Base-by-base conservation (phyloP, 2,113 vertebrate species). In the Campylomormyrus numenius region DNA sequence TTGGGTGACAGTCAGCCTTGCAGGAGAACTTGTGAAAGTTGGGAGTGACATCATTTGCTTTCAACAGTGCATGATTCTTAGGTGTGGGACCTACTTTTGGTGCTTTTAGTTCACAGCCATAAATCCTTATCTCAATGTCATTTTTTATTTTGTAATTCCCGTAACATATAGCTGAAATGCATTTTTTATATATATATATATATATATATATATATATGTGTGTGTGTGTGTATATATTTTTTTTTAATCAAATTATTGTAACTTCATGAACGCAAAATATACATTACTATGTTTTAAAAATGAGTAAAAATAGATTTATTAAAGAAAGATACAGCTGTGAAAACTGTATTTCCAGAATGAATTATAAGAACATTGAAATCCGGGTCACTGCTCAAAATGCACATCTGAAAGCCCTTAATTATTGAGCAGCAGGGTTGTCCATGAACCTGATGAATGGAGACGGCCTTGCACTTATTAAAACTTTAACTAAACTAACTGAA, bases 371-470 rank as follows among this genome's bases (percentile, higher is more conserved):
- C 50, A 27, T 10, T 83, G 50, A 89, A 89, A 56, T 46, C 48
- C 88, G 35, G 88, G 74, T 89, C 74, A 83, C 27, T 39, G 88
- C 77, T 31, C 49, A 24, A 52, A 56, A 84, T 42, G 70, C 49
- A 53, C 35, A 56, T 53, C 19, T 89, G 49, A 52, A 83, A 89
- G n/a, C 27, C 13, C 35, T 50, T 56, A 83, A 49, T 89, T 87
- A 87, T 56, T 53, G 85, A 87, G 85, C 24, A 52, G 48, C 45
- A 86, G n/a, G 53, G 2, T 39, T 4, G 50, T 19, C 31, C 31
- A 53, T 56, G 49, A 56, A 86, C 24, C 5, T 15, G 91, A 90
- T 56, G 35, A 11, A 70, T 87, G 88, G 90, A 91, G 92, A 94
- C 90, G 27, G 50, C 48, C 48, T 56, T 35, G 48, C 13, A 56